Evolutionary conservation across 2,113 vertebrate genomes (phyloP).

Genomic region (Phainopepla nitens): DNA sequence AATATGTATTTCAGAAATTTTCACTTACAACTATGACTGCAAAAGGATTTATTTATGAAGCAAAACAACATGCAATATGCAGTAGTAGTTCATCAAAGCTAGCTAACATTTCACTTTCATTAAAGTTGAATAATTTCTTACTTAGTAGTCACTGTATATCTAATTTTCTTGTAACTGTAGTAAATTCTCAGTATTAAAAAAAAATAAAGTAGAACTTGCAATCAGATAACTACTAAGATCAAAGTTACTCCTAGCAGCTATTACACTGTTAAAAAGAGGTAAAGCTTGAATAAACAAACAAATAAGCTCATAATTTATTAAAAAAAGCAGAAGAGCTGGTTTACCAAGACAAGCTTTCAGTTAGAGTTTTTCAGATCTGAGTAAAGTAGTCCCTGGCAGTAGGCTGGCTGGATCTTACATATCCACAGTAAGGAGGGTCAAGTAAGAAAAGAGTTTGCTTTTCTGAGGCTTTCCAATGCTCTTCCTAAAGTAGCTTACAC

Average conservation of each 20-base stretch:
- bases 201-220: not conserved
- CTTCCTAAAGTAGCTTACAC: not conserved
- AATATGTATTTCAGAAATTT: slow-evolving; percentile 27
- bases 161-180: not conserved
- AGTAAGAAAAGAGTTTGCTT: not conserved
- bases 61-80: slow-evolving; percentile 32
- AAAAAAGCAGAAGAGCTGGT: not conserved
- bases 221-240: not conserved
- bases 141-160: not conserved
- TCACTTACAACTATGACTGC: slow-evolving; percentile 14
- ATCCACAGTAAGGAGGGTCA: not conserved
- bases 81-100: slow-evolving; percentile 32
- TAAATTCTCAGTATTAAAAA: not conserved
- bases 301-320: not conserved
- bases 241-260: not conserved
- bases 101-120: slow-evolving; percentile 23
- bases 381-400: not conserved
- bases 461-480: not conserved
- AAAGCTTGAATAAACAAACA: not conserved
- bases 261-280: not conserved
- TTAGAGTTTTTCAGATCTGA: not conserved
- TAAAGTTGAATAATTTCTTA: slow-evolving; percentile 27
- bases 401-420: not conserved
- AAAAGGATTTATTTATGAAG: slow-evolving; percentile 59
- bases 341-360: not conserved